Percentiles rank a stretch among this genome's conserved stretches.
These are phyloP conservation scores for Spinibarbus caldwelli DNA, from an alignment of 2,797 vertebrate species.

Conservation along the genomic window DNA sequence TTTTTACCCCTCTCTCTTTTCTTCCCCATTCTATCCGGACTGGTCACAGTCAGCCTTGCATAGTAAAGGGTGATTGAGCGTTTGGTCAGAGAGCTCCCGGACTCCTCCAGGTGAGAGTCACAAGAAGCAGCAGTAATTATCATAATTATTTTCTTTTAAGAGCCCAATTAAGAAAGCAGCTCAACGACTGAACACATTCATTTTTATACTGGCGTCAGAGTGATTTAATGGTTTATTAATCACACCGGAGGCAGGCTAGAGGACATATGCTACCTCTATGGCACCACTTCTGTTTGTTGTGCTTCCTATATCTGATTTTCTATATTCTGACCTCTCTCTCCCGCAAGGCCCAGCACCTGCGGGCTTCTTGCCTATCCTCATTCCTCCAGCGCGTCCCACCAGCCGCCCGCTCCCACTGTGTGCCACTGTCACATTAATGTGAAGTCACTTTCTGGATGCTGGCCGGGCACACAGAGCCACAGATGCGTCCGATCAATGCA, in stretches of 20 bases:
- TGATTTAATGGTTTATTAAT: slow-evolving; percentile 44
- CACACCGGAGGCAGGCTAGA: not conserved
- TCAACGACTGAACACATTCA: not conserved
- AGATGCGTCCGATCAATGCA: slow-evolving; percentile 33
- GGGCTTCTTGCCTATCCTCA: not conserved
- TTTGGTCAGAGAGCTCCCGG: not conserved
- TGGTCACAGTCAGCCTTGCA: slow-evolving; percentile 13
- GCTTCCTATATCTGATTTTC: slow-evolving; percentile 17
- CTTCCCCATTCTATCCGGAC: slow-evolving; percentile 1
- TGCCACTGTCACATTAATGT: slow-evolving; percentile 50
- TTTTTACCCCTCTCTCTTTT: not conserved
- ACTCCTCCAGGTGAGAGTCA: not conserved
- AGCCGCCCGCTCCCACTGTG: not conserved
- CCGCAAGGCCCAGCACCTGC: not conserved
- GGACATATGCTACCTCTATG: not conserved
- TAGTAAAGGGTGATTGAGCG: not conserved
- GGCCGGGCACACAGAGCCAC: slow-evolving; percentile 5
- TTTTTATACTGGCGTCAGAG: not conserved
- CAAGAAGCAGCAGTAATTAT: slow-evolving; percentile 14
- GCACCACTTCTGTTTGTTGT: slow-evolving; percentile 4
- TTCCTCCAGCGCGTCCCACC: not conserved
- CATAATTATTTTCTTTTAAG: slow-evolving; percentile 26
- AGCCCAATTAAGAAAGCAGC: slow-evolving; percentile 12
- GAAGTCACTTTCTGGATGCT: slow-evolving; percentile 15
- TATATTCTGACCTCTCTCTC: slow-evolving; percentile 27